Evolutionary conservation across 2,113 vertebrate species (phyloP).

Genomic region (Andinoacara biseriatus): DNA sequence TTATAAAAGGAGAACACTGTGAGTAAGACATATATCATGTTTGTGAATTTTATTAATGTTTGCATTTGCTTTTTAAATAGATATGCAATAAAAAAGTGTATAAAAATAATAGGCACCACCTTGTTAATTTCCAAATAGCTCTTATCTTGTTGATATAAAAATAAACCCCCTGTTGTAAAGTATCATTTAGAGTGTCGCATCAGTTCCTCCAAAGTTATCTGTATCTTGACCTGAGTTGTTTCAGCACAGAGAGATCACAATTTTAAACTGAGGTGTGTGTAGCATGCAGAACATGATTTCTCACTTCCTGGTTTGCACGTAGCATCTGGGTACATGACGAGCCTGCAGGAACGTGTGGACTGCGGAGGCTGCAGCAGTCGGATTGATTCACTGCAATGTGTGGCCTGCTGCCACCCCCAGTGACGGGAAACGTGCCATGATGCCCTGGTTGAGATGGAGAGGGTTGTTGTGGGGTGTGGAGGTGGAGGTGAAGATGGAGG

Average conservation of each 20-base stretch:
- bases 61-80: background rate
- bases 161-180: background rate
- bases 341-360: constrained; percentile 61
- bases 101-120: background rate
- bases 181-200: background rate
- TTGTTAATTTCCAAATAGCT: constrained; percentile 1
- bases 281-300: constrained; percentile 37
- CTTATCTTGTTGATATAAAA: background rate
- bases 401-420: constrained; percentile 68
- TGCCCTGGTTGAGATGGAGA: constrained; percentile 64
- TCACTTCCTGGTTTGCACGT: constrained; percentile 51
- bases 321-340: constrained; percentile 66
- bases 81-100: background rate
- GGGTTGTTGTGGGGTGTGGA: constrained; percentile 54
- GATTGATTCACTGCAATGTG: constrained; percentile 70
- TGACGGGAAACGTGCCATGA: constrained; percentile 61
- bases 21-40: background rate
- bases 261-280: constrained; percentile 25
- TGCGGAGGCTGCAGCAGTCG: constrained; percentile 64
- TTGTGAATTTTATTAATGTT: background rate
- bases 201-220: constrained; percentile 2
- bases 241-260: constrained; percentile 10
- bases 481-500: constrained; percentile 65
- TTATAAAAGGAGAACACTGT: constrained; percentile 1
- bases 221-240: constrained; percentile 4